Evolutionary conservation across 2,113 vertebrate genomes (phyloP), one percentile per base, ranked within the genome.

Genomic region (Muscicapa adusta): DNA sequence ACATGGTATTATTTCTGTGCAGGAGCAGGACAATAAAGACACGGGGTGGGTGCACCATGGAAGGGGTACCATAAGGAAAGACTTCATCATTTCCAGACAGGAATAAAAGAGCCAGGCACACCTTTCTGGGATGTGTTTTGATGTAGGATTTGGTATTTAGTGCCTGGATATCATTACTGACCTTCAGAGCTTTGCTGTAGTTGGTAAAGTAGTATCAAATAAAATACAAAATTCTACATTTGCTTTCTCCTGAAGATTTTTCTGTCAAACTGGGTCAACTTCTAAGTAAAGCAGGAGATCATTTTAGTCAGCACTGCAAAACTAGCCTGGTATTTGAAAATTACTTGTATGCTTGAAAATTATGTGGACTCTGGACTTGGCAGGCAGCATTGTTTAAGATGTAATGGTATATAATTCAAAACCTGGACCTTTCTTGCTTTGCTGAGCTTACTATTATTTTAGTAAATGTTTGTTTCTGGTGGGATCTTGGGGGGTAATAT

Each of bases 251-350:
- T 72, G 24, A 60, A 92, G 77, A 75, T 70, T 73, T 89, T 95
- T 70, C 74, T 83, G 54, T 70, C 85, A 94, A 94, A 89, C 56
- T 88, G 51, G 74, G 62, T 94, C 89, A 89, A 45, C 53, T 84
- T 87, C 31, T 75, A 78, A 89, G 80, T 81, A 81, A 89, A 77
- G 47, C 67, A 91, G 63, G 48, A 83, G 58, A 84, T 23, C 14
- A 36, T 93, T 95, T 96, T 91, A 71, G 85, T 81, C 87, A 82
- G 50, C 58, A 53, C 48, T 91, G 77, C 60, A 94, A 68, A 75
- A 50, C 58, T 63, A 78, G 48, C 24, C 40, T 89, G 73, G 25
- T 91, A 72, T 72, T 66, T 94, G 73, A 92, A 94, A 91, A 91
- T 86, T 86, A 42, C 50, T 92, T 84, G 14, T 73, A 8, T 75